phyloP scores from a whole-genome alignment of 2,113 vertebrate genomes.

The Cyanoramphus novaezelandiae region DNA sequence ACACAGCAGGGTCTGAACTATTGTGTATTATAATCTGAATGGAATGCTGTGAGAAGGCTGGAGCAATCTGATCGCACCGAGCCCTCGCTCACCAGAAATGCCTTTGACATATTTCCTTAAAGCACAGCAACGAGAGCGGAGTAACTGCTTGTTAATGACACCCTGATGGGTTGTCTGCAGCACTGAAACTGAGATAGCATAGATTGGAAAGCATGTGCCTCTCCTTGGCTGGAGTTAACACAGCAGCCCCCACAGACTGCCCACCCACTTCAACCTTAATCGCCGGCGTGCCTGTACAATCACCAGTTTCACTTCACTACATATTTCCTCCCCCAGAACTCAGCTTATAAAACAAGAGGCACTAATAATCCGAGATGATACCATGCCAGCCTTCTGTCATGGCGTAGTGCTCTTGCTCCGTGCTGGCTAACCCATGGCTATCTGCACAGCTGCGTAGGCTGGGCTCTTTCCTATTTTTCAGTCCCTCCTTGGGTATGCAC shows the following conservation, averaged over 20 bases:
- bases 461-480: not conserved
- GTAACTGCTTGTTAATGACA: constrained; percentile 64
- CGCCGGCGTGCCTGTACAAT: constrained; percentile 46
- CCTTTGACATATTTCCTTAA: constrained; percentile 63
- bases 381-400: constrained; percentile 17
- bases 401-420: not conserved
- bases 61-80: constrained; percentile 63
- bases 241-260: constrained; percentile 63
- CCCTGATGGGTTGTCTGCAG: constrained; percentile 60
- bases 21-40: constrained; percentile 73
- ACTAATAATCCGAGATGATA: not conserved
- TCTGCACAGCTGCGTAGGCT: not conserved
- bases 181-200: constrained; percentile 56
- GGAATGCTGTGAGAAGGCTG: constrained; percentile 70
- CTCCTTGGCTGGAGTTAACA: constrained; percentile 65
- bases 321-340: constrained; percentile 44
- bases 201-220: constrained; percentile 60
- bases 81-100: constrained; percentile 60
- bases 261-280: constrained; percentile 55
- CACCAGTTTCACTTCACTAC: constrained; percentile 51
- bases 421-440: not conserved
- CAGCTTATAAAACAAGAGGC: constrained; percentile 38
- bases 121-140: not conserved
- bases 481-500: not conserved
- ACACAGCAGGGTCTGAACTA: constrained; percentile 73